phyloP scores from a whole-genome alignment of 2,797 vertebrate species.

The Lepus townsendii region DNA sequence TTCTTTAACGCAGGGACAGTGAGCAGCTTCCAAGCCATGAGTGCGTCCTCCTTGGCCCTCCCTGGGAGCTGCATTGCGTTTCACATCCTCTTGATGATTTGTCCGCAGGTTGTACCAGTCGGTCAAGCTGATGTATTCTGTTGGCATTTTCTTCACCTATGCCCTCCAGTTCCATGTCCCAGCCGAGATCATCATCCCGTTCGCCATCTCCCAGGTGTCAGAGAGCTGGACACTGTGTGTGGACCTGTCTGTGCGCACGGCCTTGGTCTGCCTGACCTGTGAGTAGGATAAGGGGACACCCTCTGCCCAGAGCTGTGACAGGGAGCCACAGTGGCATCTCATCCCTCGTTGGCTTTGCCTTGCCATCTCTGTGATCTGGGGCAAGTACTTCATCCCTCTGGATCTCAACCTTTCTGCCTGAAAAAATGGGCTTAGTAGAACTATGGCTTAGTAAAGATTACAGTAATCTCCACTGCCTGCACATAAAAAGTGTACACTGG shows the following conservation, averaged over 20 bases:
- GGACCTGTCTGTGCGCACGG: constrained; percentile 91
- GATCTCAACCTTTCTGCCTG: not conserved
- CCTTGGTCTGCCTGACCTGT: constrained; percentile 95
- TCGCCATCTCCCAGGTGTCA: constrained; percentile 87
- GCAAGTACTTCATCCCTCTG: not conserved
- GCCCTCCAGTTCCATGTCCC: constrained; percentile 97
- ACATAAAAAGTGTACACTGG: not conserved
- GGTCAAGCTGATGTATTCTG: constrained; percentile 95
- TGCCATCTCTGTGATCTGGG: not conserved
- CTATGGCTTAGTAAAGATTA: not conserved
- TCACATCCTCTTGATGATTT: not conserved
- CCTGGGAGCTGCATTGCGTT: not conserved
- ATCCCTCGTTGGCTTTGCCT: not conserved
- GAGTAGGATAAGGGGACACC: constrained; percentile 85
- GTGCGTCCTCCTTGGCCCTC: not conserved
- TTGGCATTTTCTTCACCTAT: constrained; percentile 97
- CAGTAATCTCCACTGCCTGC: not conserved
- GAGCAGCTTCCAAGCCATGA: not conserved
- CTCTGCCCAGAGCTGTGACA: not conserved
- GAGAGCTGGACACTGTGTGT: constrained; percentile 89
- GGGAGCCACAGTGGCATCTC: not conserved
- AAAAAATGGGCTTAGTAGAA: not conserved
- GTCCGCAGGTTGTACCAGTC: constrained; percentile 94
- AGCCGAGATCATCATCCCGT: constrained; percentile 94
- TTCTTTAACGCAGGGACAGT: not conserved